Conservation (phyloP, 1,140 invertebrate species). For the Macrobrachium nipponense region DNA sequence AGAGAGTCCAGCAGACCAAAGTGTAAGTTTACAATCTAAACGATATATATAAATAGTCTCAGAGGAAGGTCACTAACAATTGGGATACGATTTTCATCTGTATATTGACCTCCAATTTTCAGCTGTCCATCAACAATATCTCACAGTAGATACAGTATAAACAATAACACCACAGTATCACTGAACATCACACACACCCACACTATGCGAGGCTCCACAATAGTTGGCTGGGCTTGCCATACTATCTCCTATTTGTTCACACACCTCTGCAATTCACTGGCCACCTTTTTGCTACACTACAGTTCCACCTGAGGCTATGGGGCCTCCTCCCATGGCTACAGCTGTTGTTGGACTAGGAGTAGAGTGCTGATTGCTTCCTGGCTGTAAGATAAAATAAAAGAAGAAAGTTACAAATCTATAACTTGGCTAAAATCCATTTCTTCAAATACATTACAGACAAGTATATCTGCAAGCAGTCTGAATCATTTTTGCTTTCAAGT, state of each 20-base stretch:
- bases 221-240: conserved; percentile 13
- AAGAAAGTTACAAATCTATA: neutral
- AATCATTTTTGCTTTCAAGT: no score
- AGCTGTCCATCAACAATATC: neutral
- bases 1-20: no score
- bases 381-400: conserved; percentile 24
- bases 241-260: conserved; percentile 3
- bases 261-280: neutral
- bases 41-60: no score
- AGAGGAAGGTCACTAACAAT: no score
- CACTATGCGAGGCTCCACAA: conserved; percentile 24
- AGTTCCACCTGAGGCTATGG: conserved; percentile 52
- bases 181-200: conserved; percentile 24
- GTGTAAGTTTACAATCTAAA: no score
- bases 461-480: no score
- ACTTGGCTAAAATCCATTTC: neutral
- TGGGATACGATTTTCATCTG: no score
- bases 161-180: conserved; percentile 19
- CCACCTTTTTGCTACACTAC: conserved; percentile 47
- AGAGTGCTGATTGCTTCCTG: conserved; percentile 53
- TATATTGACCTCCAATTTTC: no score
- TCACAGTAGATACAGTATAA: neutral
- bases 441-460: no score
- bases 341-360: conserved; percentile 55
- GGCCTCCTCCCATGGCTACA: conserved; percentile 58